phyloP scores from a whole-genome alignment of 2,113 vertebrate genomes.

The Erpornis zantholeuca region DNA sequence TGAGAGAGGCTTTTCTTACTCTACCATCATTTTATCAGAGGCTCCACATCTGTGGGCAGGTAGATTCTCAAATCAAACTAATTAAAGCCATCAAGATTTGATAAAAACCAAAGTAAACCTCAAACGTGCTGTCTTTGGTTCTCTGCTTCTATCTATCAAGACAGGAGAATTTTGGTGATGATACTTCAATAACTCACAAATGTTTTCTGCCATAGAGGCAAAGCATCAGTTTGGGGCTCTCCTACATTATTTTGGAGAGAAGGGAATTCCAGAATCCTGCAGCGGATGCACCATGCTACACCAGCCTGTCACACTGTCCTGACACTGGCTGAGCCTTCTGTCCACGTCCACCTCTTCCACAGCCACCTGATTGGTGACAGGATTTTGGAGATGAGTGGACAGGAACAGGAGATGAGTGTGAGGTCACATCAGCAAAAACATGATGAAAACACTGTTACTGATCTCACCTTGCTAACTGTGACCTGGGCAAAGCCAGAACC shows the following conservation, averaged over 20 bases:
- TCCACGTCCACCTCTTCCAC: not conserved
- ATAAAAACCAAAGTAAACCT: not conserved
- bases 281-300: accelerated
- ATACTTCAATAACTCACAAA: not conserved
- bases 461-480: not conserved
- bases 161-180: not conserved
- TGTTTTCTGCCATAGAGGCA: not conserved
- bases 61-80: not conserved
- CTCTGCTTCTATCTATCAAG: not conserved
- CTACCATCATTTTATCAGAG: not conserved
- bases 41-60: not conserved
- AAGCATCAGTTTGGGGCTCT: not conserved
- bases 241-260: not conserved
- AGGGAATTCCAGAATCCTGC: not conserved
- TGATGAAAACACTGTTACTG: not conserved
- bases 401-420: accelerated
- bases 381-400: not conserved
- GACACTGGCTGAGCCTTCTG: not conserved
- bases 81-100: not conserved
- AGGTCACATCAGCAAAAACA: not conserved
- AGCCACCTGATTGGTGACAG: not conserved
- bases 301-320: accelerated
- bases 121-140: not conserved
- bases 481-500: not conserved
- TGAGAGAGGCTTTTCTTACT: not conserved